phyloP scores from a whole-genome alignment of 2,113 vertebrate genomes.

The Rostratula benghalensis region DNA sequence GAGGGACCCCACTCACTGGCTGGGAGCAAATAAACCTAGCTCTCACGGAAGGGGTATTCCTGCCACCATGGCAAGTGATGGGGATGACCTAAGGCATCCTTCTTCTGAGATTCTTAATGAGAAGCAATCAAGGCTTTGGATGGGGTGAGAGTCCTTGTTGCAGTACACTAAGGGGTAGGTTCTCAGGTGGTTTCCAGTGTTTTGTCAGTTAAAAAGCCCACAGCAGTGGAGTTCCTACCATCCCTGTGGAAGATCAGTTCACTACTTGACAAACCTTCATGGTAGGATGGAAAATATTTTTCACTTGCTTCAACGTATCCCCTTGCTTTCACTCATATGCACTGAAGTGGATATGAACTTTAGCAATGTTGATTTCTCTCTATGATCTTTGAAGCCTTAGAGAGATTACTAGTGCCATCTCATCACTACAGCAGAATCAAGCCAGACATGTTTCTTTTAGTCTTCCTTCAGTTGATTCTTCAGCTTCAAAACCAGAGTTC shows the following conservation, averaged over 20 bases:
- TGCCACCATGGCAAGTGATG: neutral
- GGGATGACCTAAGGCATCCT: neutral
- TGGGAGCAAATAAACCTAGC: neutral
- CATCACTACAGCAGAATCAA: neutral
- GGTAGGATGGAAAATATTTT: neutral
- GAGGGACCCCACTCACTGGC: conserved; percentile 44
- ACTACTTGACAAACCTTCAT: neutral
- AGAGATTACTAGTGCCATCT: neutral
- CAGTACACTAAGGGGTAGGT: neutral
- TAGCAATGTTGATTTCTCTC: neutral
- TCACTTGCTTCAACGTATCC: neutral
- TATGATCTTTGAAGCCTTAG: neutral
- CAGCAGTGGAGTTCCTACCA: neutral
- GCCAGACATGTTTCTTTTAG: accelerated
- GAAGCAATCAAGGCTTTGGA: neutral
- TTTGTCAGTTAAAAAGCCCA: neutral
- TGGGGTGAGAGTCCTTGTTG: neutral
- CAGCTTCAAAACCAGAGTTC: neutral
- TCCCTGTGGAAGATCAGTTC: neutral
- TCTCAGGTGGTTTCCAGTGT: neutral
- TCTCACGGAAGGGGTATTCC: neutral
- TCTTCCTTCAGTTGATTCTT: neutral
- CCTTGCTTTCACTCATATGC: neutral
- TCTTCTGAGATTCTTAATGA: neutral
- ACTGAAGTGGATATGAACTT: neutral